phyloP scores from a whole-genome alignment of 2,888 invertebrate species.

The Tetranychus piercei region DNA sequence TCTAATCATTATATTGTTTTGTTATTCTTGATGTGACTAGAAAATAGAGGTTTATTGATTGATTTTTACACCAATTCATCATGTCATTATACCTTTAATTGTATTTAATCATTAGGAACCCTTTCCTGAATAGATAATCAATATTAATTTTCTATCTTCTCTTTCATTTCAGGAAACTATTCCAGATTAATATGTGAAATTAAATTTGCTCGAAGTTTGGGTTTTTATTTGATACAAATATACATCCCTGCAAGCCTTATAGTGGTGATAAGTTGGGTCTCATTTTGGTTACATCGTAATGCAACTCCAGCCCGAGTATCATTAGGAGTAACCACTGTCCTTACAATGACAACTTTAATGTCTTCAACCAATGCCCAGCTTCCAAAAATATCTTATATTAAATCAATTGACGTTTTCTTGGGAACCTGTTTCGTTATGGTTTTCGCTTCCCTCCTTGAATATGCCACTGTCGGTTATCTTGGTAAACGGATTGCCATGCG shows the following conservation, averaged over 20 bases:
- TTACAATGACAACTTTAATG: constrained; percentile 40
- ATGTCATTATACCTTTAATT: too few relatives aligned
- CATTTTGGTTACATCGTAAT: constrained; percentile 28
- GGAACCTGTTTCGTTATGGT: constrained; percentile 39
- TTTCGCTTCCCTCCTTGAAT: constrained; percentile 35
- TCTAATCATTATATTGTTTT: too few relatives aligned
- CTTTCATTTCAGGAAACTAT: constrained; percentile 38
- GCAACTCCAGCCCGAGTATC: constrained; percentile 29
- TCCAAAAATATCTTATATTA: constrained; percentile 36
- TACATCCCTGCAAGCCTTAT: constrained; percentile 31
- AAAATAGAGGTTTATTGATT: neutral
- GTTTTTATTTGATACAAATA: constrained; percentile 34
- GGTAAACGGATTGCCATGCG: constrained; percentile 28
- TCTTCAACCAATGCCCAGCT: constrained; percentile 31
- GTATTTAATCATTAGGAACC: too few relatives aligned
- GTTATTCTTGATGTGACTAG: too few relatives aligned
- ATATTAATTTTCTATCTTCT: neutral
- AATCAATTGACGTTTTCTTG: constrained; percentile 34
- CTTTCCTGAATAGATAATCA: too few relatives aligned
- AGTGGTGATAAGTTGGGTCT: constrained; percentile 29
- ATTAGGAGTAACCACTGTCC: constrained; percentile 29
- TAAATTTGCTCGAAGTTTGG: constrained; percentile 32
- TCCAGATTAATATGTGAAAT: constrained; percentile 31
- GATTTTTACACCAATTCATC: neutral
- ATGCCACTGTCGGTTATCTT: constrained; percentile 28